Evolutionary conservation across 2,797 vertebrate genomes (phyloP), one percentile per base, ranked within the genome.

Genomic region (Falco berigora): DNA sequence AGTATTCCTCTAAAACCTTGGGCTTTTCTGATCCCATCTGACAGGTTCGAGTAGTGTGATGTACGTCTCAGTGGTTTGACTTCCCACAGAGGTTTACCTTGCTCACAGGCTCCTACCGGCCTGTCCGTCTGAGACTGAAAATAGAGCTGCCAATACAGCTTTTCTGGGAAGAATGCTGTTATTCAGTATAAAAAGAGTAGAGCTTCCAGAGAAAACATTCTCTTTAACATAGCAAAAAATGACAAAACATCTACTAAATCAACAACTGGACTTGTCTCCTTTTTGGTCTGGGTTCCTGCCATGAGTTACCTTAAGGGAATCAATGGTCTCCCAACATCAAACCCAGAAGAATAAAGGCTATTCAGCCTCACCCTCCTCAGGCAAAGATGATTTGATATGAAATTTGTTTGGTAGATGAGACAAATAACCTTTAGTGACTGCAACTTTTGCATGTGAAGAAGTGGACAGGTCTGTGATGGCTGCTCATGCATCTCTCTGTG

Each of bases 71-170:
- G 71, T 87, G 59, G 38, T 86, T 32, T 77, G 53, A 66, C 44
- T 94, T 95, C 53, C 81, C 83, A 74, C 52, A 21, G 89, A 88
- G 79, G 21, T 91, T 79, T 68, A 83, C 66, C 93, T 94, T 40
- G 12, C 66, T 87, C 40, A 59, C 63, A 84, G 80, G 46, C 86
- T 75, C 38, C 83, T 90, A 68, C 58, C 13, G 67, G 59, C 87
- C 78, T 92, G 71, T 71, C 94, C 62, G 90, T 77, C 64, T 84
- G 46, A 95, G 44, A 44, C 87, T 94, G 94, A 96, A 97, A 97
- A 97, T 92, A 96, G 96, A 96, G 88, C 59, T 90, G 95, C 94
- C 92, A 27, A 96, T 97, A 82, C 14, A 16, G 30, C 52, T 95
- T 96, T 96, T 84, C 82, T 92, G 83, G 86, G 72, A 97, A 88